Conservation (phyloP, 1,140 invertebrate species). For the Heliconius hermathena region DNA sequence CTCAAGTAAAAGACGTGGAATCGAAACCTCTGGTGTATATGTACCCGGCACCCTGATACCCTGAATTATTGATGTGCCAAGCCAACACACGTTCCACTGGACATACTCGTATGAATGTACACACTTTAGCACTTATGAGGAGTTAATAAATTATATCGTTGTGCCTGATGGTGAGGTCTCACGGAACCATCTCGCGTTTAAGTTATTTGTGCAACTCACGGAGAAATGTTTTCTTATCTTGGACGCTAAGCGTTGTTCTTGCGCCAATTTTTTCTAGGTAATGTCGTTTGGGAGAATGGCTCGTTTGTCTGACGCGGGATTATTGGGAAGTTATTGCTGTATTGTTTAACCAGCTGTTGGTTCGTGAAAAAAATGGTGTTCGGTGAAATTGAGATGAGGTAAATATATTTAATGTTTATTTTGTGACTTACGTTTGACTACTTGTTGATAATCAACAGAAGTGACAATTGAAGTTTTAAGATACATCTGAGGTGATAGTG, state of each 20-base stretch:
- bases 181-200: constrained; percentile 49
- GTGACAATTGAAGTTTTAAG: too few relatives aligned
- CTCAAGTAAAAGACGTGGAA: constrained; percentile 49
- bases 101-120: constrained; percentile 69
- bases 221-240: constrained; percentile 29
- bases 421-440: too few relatives aligned
- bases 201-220: constrained; percentile 46
- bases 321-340: constrained; percentile 22
- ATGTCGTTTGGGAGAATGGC: constrained; percentile 28
- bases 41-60: constrained; percentile 41
- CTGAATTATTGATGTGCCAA: constrained; percentile 64
- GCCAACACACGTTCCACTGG: constrained; percentile 54
- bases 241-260: constrained; percentile 25
- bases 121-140: constrained; percentile 79
- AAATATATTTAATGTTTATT: not conserved
- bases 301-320: constrained; percentile 30
- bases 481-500: too few relatives aligned
- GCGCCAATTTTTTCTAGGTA: constrained; percentile 27
- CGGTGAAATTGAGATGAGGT: not conserved
- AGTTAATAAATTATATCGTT: constrained; percentile 79
- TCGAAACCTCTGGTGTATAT: constrained; percentile 44
- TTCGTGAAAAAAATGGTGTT: not conserved
- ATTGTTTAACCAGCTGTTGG: constrained; percentile 8
- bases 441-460: too few relatives aligned
- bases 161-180: constrained; percentile 57